Evolutionary conservation across 2,888 invertebrate genomes (phyloP), one percentile per base, ranked within the genome.

Genomic region (Pocota personata): DNA sequence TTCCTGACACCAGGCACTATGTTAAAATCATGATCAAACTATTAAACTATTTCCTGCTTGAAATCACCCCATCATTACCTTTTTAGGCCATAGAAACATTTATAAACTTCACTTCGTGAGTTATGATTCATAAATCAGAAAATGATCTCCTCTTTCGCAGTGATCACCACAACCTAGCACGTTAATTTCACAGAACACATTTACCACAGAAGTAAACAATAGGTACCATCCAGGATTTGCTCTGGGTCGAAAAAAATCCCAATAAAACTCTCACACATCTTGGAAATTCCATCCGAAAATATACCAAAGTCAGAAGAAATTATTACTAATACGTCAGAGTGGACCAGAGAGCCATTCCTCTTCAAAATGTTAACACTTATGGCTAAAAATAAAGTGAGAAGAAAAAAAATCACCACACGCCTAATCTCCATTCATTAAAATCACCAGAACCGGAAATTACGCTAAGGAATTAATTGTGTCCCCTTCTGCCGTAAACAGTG

Each of bases 371-470:
- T 12, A 14, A 43, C 43, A 43, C 43, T 16, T 7, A 2, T 3
- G 3, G 8, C 46, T 21, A 4, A 21, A 10, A 12, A 10, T 12
- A 3, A 21, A 21, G 2, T 8, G n/a, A 14, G 32, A 32, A 8
- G 6, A 12, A 12, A 35, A 40, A 40, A 40, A 40, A 40, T 14
- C 40, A 40, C 40, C 40, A 10, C 10, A 32, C 2, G 3, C 40
- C 14, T 6, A 37, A n/a, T 14, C 14, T 1, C 16, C 48, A 52
- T 55, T 78, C 78, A 79, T 73, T 83, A 30, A 67, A 67, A 50
- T 64, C 66, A 71, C 50, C 57, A 35, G 40, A 66, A 52, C 64
- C 84, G 79, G 84, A 84, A 75, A 75, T 79, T 48, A 69, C n/a
- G 35, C 57, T 46, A 24, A 43, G 69, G 67, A 84, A 69, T 80